Percentiles rank a stretch among this genome's conserved stretches.
Evolutionary conservation across 2,888 invertebrate genomes (phyloP).

Genomic region (Siphonodentalium dalli): DNA sequence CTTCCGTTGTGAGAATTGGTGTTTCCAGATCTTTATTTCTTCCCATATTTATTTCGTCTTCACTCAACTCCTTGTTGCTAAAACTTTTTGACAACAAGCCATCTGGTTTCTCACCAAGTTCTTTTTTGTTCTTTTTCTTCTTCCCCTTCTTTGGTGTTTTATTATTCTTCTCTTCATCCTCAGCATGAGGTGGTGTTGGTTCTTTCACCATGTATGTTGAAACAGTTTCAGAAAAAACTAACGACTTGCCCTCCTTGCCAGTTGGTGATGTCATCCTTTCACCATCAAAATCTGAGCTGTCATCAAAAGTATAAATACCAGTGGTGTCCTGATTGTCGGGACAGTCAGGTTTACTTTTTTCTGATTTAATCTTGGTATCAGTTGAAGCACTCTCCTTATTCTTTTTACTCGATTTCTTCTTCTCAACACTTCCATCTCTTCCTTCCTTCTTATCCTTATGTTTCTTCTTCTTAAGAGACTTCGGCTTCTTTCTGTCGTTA

Average conservation of each 20-base stretch:
- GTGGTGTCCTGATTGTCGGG: slow-evolving; percentile 15
- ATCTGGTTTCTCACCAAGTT: slow-evolving; percentile 9
- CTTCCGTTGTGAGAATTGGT: no score
- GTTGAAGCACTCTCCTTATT: neutral
- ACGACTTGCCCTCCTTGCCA: no score
- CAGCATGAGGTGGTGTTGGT: no score
- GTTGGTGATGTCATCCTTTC: no score
- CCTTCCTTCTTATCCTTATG: slow-evolving; percentile 5
- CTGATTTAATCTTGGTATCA: slow-evolving; percentile 10
- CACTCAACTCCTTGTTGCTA: no score
- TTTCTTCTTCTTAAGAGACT: slow-evolving; percentile 3
- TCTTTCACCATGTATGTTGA: no score
- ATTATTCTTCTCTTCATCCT: slow-evolving; percentile 28
- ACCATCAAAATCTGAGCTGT: no score
- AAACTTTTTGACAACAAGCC: no score
- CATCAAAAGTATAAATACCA: slow-evolving; percentile 23
- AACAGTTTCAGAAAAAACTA: no score
- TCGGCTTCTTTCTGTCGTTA: neutral
- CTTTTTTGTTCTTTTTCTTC: slow-evolving; percentile 27
- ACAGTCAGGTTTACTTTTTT: slow-evolving; percentile 21
- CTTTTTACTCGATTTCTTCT: slow-evolving; percentile 11
- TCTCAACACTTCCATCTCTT: slow-evolving; percentile 14
- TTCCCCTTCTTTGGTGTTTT: slow-evolving; percentile 22
- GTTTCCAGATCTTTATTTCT: no score
- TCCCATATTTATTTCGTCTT: no score